A percentile compares a stretch with the other conserved stretches of the same genome.
Conservation (phyloP, 2,113 vertebrate genomes). For the Bucco capensis region DNA sequence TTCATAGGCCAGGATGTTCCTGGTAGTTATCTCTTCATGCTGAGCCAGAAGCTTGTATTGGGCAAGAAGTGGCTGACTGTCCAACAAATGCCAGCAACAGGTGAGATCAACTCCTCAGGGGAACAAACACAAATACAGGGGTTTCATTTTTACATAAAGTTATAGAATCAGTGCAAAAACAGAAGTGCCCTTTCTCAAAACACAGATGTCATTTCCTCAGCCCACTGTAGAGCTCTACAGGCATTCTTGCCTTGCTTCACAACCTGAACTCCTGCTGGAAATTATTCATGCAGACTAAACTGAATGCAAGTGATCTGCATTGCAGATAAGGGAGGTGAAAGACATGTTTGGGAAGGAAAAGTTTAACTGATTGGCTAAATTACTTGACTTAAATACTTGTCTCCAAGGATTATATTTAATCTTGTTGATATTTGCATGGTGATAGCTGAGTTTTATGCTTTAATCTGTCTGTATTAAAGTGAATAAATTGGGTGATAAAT, state of each 20-base stretch:
- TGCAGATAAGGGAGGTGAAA: neutral
- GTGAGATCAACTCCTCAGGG: neutral
- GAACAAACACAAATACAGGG: neutral
- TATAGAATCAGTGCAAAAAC: neutral
- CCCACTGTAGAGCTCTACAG: neutral
- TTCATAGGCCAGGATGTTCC: neutral
- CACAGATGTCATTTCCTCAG: neutral
- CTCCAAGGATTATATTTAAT: neutral
- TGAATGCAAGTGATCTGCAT: neutral
- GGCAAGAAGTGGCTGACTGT: neutral
- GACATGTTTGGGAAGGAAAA: neutral
- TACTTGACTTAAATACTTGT: neutral
- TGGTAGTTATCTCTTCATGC: neutral
- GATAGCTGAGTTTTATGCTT: neutral
- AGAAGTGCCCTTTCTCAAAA: neutral
- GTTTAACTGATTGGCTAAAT: neutral
- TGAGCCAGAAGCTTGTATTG: neutral
- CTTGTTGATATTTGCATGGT: neutral
- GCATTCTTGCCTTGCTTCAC: neutral
- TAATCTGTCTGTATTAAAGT: neutral
- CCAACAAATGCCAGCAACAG: neutral
- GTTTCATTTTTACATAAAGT: neutral
- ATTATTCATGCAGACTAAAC: neutral
- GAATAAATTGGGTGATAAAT: neutral
- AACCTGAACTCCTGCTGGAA: neutral